These are phyloP conservation scores for Microplitis deprimator DNA, from an alignment of 2,888 invertebrate species.

Conservation along the genomic window DNA sequence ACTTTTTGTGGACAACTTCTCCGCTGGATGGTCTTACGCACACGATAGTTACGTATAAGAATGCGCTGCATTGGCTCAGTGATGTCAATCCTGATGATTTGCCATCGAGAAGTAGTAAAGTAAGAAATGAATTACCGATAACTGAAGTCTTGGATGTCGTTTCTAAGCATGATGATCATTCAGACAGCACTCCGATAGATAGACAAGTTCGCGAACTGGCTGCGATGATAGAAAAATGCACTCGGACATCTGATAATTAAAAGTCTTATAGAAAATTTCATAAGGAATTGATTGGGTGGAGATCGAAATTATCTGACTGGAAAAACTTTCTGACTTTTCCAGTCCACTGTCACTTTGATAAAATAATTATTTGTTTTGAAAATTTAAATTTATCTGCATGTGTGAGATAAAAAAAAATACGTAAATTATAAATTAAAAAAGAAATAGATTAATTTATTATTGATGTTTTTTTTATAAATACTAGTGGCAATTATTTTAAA, in stretches of 20 bases:
- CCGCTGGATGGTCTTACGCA: constrained; percentile 55
- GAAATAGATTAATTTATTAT: neutral
- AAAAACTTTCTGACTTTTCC: too few species aligned
- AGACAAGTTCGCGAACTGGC: constrained; percentile 51
- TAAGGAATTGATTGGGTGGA: too few species aligned
- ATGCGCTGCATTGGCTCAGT: constrained; percentile 52
- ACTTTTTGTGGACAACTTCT: constrained; percentile 64
- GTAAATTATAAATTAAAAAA: too few species aligned
- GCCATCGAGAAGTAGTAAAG: constrained; percentile 50
- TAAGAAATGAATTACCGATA: constrained; percentile 52
- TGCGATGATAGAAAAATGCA: constrained; percentile 53
- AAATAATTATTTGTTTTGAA: too few species aligned
- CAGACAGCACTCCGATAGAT: constrained; percentile 50
- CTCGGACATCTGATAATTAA: constrained; percentile 10
- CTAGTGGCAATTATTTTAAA: neutral
- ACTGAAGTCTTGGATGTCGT: constrained; percentile 52
- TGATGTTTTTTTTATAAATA: neutral
- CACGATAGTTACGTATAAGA: constrained; percentile 54
- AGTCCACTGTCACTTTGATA: too few species aligned
- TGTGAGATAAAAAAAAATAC: too few species aligned
- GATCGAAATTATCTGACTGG: too few species aligned
- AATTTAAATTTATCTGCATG: too few species aligned
- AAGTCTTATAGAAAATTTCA: too few species aligned
- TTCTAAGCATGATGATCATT: constrained; percentile 37
- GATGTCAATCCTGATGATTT: constrained; percentile 49